Evolutionary conservation across 2,113 vertebrate species (phyloP), one percentile per base, ranked within the genome.

Genomic region (Pseudorectes ferrugineus): DNA sequence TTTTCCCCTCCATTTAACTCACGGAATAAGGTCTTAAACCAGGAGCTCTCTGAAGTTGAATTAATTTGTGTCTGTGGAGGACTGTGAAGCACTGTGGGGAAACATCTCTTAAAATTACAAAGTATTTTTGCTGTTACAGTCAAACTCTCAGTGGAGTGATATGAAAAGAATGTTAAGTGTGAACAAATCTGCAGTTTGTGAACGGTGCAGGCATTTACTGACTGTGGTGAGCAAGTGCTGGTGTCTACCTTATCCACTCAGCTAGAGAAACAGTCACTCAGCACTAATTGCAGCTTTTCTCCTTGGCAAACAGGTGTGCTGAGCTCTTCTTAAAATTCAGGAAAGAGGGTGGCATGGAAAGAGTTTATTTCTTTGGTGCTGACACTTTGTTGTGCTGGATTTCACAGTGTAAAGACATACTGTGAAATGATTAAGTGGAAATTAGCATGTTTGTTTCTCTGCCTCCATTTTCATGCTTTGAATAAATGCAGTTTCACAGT

Each of bases 1-100:
- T 67, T 93, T 97, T 71, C 36, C 36, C 3, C 61, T 93, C 72
- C 51, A 88, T 94, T 96, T 95, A 83, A 83, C 52, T 52, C n/a
- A 26, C 8, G 5, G 36, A 63, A 88, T 74, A 70, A 59, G 29
- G 23, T 66, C 68, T 86, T 86, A 59, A 57, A 55, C 46, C 46
- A 74, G 72, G 20, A 84, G 51, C 25, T 75, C 79, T 74, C 25
- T 26, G 28, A 88, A 90, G 79, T 35, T 86, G 82, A 95, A 95
- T 90, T 67, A 80, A 92, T 88, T 93, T 94, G n/a, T 67, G 29
- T 61, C 65, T 93, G 72, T 81, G 86, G 49, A 93, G 57, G 33
- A 55, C 48, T 90, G 75, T 65, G 55, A 86, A 85, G 48, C 40
- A 46, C 72, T 83, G 29, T 46, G 51, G 67, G 33, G 89, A 83